Percentiles rank a stretch among this genome's conserved stretches.
Conservation (phyloP, 2,888 invertebrate species). For the Taphrorychus bicolor region DNA sequence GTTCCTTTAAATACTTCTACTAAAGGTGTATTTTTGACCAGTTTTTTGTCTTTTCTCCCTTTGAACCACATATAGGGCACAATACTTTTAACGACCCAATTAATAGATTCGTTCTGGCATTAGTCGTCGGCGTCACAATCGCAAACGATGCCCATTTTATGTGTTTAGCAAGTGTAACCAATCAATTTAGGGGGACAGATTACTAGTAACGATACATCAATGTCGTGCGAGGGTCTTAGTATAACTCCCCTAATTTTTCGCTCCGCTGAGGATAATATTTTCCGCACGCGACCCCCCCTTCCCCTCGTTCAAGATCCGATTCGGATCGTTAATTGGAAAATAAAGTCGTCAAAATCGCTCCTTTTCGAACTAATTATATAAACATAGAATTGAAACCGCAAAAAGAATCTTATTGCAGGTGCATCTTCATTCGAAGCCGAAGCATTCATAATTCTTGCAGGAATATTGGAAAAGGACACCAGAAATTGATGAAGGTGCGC, state of each 20-base stretch:
- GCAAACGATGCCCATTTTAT: constrained; percentile 32
- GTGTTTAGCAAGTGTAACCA: constrained; percentile 39
- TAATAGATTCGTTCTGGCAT: constrained; percentile 15
- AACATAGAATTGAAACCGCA: too few relatives aligned
- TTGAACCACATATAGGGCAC: too few relatives aligned
- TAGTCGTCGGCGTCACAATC: constrained; percentile 3
- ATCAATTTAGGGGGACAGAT: constrained; percentile 38
- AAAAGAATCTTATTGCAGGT: too few relatives aligned
- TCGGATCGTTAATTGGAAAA: constrained; percentile 33
- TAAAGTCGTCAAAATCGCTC: constrained; percentile 9
- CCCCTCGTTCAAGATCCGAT: constrained; percentile 30
- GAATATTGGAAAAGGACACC: neutral
- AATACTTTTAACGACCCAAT: constrained; percentile 27
- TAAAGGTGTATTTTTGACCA: too few relatives aligned
- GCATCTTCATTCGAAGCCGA: too few relatives aligned
- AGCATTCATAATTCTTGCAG: too few relatives aligned
- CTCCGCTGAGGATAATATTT: constrained; percentile 38
- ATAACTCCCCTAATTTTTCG: constrained; percentile 40
- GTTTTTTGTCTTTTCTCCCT: too few relatives aligned
- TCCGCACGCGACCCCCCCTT: constrained; percentile 25
- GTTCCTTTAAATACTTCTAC: too few relatives aligned
- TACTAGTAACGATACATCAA: constrained; percentile 38
- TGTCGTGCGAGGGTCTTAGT: constrained; percentile 38
- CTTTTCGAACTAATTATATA: neutral
- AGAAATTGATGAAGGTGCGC: neutral